phyloP scores from a whole-genome alignment of 2,113 vertebrate genomes.

The Pygoscelis adeliae region DNA sequence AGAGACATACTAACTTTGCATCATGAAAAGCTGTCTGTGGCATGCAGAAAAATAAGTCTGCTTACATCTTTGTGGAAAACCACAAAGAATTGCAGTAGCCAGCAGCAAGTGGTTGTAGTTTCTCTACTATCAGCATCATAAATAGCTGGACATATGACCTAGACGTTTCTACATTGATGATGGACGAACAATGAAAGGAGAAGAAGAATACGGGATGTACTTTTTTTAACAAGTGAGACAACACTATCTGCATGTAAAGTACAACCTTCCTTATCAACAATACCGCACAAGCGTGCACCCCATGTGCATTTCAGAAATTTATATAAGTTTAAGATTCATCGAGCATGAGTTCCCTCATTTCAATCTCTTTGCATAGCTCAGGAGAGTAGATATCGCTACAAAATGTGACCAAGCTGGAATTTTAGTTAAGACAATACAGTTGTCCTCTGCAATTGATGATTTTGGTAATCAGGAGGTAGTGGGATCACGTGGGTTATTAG shows the following conservation, averaged over 20 bases:
- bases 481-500: background rate
- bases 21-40: background rate
- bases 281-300: rapidly evolving
- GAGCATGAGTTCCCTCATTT: background rate
- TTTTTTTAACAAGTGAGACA: background rate
- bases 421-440: background rate
- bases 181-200: background rate
- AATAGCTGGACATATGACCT: background rate
- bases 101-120: background rate
- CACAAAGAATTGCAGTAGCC: background rate
- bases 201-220: background rate
- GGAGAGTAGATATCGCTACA: background rate
- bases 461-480: background rate
- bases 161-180: background rate
- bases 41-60: background rate
- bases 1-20: background rate
- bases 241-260: background rate
- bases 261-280: background rate
- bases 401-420: background rate
- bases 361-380: background rate
- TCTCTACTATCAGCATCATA: background rate
- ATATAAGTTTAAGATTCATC: background rate
- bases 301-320: background rate
- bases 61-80: background rate
- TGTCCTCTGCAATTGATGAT: background rate